phyloP scores from a whole-genome alignment of 2,797 vertebrate species.

The Gambelia wislizenii region DNA sequence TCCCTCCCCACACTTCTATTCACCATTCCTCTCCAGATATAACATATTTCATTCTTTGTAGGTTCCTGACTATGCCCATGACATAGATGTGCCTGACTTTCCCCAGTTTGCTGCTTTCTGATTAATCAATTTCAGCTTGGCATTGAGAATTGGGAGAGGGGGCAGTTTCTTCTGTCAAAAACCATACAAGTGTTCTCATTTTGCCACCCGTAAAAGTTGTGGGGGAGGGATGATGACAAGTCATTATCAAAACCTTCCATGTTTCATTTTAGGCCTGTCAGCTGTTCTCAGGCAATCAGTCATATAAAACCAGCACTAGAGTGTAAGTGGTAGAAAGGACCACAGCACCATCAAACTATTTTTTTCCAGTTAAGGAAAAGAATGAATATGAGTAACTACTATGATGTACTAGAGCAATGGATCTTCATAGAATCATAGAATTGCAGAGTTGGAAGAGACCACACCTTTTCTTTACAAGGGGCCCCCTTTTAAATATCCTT shows the following conservation, averaged over 20 bases:
- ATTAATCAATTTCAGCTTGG: constrained; percentile 49
- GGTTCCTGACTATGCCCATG: rapidly evolving
- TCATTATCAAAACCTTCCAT: constrained; percentile 63
- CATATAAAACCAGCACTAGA: constrained; percentile 56
- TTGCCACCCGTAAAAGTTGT: constrained; percentile 26
- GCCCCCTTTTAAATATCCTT: too few species aligned
- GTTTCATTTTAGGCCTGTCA: constrained; percentile 64
- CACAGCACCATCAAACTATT: not conserved
- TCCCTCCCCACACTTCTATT: not conserved
- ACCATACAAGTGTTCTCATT: constrained; percentile 19
- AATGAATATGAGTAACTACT: not conserved
- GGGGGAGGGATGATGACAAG: constrained; percentile 44
- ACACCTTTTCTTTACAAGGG: too few species aligned
- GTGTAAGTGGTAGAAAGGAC: constrained; percentile 9
- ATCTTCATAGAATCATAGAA: too few species aligned
- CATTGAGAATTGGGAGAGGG: constrained; percentile 30
- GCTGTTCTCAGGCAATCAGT: constrained; percentile 60
- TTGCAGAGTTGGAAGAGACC: too few species aligned
- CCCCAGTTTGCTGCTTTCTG: not conserved
- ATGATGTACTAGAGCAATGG: not conserved
- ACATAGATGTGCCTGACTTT: rapidly evolving
- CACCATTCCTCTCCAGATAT: constrained; percentile 29
- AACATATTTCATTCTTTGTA: constrained; percentile 19
- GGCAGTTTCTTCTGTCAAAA: not conserved
- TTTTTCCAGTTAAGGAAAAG: not conserved